Conservation (phyloP, 2,888 invertebrate genomes). For the Hemaris fuciformis region DNA sequence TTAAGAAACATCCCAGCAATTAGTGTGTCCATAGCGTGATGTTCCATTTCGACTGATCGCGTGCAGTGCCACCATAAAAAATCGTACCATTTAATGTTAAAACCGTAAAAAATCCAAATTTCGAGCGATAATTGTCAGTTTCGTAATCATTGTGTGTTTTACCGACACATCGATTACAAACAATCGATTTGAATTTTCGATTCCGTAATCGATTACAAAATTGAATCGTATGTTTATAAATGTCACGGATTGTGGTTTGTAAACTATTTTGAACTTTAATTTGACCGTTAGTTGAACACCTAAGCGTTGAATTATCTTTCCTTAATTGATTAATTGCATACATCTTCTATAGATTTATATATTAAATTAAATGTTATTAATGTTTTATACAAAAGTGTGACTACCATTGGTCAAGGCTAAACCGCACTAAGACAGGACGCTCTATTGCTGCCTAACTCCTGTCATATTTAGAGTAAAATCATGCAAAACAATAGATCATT, state of each 20-base stretch:
- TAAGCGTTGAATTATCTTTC: neutral
- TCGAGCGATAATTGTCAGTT: conserved; percentile 2
- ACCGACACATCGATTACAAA: conserved; percentile 36
- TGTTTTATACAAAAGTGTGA: too few relatives aligned
- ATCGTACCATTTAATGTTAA: conserved; percentile 11
- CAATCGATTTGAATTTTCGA: conserved; percentile 24
- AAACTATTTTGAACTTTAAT: conserved; percentile 9
- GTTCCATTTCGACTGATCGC: conserved; percentile 11
- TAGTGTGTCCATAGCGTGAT: neutral
- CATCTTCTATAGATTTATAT: neutral
- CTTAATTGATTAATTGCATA: neutral
- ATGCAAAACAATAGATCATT: too few relatives aligned
- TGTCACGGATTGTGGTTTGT: conserved; percentile 14
- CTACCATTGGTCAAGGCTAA: too few relatives aligned
- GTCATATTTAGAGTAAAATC: too few relatives aligned
- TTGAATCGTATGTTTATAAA: conserved; percentile 58
- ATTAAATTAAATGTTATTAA: neutral
- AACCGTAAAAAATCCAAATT: conserved; percentile 7
- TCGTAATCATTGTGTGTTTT: conserved; percentile 8
- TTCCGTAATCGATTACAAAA: conserved; percentile 56
- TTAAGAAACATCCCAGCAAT: neutral
- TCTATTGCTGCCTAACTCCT: too few relatives aligned
- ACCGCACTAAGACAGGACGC: too few relatives aligned
- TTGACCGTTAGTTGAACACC: neutral
- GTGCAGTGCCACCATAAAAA: conserved; percentile 16